Conservation (phyloP, 2,113 vertebrate species). For the Larimichthys crocea region DNA sequence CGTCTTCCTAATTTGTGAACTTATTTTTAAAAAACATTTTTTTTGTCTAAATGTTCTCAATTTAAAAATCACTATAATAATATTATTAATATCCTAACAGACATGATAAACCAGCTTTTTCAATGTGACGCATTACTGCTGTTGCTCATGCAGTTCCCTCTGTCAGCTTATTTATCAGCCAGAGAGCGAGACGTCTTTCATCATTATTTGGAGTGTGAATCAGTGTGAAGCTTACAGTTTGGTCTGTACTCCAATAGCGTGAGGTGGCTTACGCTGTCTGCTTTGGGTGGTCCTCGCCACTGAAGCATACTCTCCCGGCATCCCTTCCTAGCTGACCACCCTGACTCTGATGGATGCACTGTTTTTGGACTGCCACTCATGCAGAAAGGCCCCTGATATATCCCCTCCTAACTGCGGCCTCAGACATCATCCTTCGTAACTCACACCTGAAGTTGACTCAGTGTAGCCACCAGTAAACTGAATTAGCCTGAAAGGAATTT, state of each 20-base stretch:
- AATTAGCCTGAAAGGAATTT: slow-evolving; percentile 26
- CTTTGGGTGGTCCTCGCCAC: slow-evolving; percentile 82
- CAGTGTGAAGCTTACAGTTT: slow-evolving; percentile 71
- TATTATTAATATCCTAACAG: background rate
- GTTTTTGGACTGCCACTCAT: slow-evolving; percentile 77
- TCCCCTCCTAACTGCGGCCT: slow-evolving; percentile 55
- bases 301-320: slow-evolving; percentile 53
- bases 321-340: slow-evolving; percentile 75
- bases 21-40: background rate
- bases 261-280: slow-evolving; percentile 56
- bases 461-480: slow-evolving; percentile 11
- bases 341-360: slow-evolving; percentile 78
- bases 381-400: slow-evolving; percentile 72
- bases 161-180: slow-evolving; percentile 50
- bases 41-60: background rate
- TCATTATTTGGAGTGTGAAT: slow-evolving; percentile 76
- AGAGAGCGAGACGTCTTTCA: slow-evolving; percentile 44
- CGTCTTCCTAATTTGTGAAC: too few relatives aligned
- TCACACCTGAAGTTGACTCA: slow-evolving; percentile 49
- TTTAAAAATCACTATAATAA: background rate
- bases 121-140: slow-evolving; percentile 19
- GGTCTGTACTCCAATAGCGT: slow-evolving; percentile 66
- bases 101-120: background rate
- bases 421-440: slow-evolving; percentile 62
- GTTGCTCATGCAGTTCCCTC: slow-evolving; percentile 34